Percentiles rank a stretch among this genome's conserved stretches.
phyloP scores from a whole-genome alignment of 2,888 invertebrate genomes.

The Oasisia sp. region DNA sequence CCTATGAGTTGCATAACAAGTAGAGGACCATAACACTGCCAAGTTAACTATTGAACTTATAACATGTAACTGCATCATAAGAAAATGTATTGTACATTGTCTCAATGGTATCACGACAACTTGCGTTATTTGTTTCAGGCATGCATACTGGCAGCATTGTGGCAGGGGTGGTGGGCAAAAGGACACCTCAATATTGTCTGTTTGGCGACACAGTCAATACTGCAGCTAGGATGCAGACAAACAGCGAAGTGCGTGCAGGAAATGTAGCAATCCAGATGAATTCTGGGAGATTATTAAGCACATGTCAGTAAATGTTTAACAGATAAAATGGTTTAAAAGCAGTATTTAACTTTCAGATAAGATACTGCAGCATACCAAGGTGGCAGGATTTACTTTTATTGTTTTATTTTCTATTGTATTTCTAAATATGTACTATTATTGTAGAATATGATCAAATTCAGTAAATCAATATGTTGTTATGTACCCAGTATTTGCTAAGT shows the following conservation, averaged over 20 bases:
- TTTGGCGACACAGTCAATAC: constrained; percentile 89
- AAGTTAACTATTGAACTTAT: too few species aligned
- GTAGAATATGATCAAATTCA: not conserved
- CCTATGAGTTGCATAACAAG: not conserved
- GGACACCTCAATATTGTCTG: constrained; percentile 86
- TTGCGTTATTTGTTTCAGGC: constrained; percentile 45
- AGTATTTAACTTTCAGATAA: constrained; percentile 13
- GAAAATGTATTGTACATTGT: too few species aligned
- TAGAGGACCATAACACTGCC: not conserved
- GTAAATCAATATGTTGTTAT: not conserved
- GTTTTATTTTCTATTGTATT: not conserved
- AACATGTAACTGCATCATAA: too few species aligned
- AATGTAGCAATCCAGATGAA: not conserved
- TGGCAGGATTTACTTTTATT: not conserved
- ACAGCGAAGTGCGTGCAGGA: constrained; percentile 69
- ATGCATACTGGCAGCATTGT: constrained; percentile 89
- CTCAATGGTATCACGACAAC: not conserved
- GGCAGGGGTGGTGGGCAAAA: constrained; percentile 86
- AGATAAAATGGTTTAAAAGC: not conserved
- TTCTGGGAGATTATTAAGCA: not conserved
- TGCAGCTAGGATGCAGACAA: constrained; percentile 88
- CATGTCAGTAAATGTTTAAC: not conserved
- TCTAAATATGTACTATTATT: not conserved
- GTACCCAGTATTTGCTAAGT: not conserved
- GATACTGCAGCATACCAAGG: not conserved